Evolutionary conservation across 2,888 invertebrate species (phyloP).

Genomic region (Limnephilus rhombicus): DNA sequence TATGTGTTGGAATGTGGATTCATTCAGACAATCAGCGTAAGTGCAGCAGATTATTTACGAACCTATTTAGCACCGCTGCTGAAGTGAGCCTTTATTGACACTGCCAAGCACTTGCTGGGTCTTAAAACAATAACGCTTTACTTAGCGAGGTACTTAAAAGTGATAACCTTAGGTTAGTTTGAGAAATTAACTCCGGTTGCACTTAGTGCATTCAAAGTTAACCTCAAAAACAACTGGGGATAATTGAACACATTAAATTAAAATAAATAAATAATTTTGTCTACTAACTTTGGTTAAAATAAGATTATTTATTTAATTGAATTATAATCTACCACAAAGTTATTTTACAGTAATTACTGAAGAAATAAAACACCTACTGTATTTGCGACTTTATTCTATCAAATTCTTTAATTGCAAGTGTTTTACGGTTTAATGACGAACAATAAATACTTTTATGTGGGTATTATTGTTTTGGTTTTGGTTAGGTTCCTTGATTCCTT

Average conservation of each 20-base stretch:
- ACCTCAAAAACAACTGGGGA: not conserved
- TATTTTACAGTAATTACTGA: too few relatives aligned
- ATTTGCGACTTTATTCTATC: too few relatives aligned
- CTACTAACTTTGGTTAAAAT: too few relatives aligned
- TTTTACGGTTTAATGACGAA: too few relatives aligned
- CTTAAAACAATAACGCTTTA: conserved; percentile 1
- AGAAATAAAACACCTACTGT: too few relatives aligned
- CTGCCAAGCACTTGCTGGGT: not conserved
- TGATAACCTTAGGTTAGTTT: not conserved
- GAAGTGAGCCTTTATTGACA: not conserved
- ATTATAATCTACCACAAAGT: too few relatives aligned
- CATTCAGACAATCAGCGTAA: not conserved
- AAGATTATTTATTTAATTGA: too few relatives aligned
- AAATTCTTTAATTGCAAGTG: too few relatives aligned
- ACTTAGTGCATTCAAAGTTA: not conserved
- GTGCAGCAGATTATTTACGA: not conserved
- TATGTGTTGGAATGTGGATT: conserved; percentile 1
- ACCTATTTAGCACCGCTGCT: not conserved
- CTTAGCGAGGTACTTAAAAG: not conserved
- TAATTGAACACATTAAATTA: not conserved
- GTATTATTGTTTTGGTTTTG: too few relatives aligned
- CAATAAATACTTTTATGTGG: too few relatives aligned
- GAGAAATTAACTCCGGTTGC: not conserved
- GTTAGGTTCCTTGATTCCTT: too few relatives aligned
- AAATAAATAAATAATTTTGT: too few relatives aligned